Conservation (phyloP, 2,888 invertebrate species). For the Drosophila fungiperda region DNA sequence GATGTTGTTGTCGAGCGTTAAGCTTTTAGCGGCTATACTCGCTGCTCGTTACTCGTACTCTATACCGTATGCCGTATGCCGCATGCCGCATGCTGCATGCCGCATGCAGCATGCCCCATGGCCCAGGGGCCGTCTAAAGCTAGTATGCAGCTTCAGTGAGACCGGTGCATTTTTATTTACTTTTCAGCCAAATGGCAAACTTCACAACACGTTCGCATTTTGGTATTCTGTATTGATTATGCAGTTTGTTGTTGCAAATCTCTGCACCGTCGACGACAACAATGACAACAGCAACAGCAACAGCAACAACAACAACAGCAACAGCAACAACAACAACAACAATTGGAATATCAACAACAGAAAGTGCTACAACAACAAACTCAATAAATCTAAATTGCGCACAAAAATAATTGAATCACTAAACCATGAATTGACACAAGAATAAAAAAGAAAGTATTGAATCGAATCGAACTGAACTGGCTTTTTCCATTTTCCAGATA, state of each 20-base stretch:
- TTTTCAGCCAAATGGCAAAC: slow-evolving; percentile 66
- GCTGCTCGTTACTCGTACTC: slow-evolving; percentile 37
- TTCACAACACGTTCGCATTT: slow-evolving; percentile 70
- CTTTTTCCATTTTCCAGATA: slow-evolving; percentile 40
- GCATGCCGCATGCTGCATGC: slow-evolving; percentile 8
- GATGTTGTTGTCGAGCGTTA: slow-evolving; percentile 49
- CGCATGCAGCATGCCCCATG: slow-evolving; percentile 16
- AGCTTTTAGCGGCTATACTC: slow-evolving; percentile 70
- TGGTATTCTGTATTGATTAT: slow-evolving; percentile 78
- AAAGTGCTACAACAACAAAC: slow-evolving; percentile 49
- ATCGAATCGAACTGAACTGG: not conserved
- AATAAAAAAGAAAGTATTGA: slow-evolving; percentile 11
- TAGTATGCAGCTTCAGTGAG: slow-evolving; percentile 21
- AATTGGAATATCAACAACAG: slow-evolving; percentile 15
- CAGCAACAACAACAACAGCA: slow-evolving; percentile 32
- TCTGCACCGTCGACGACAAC: slow-evolving; percentile 45
- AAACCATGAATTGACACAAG: slow-evolving; percentile 60
- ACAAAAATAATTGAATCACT: slow-evolving; percentile 81
- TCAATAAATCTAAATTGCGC: slow-evolving; percentile 80
- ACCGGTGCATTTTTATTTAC: slow-evolving; percentile 64
- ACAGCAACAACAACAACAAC: slow-evolving; percentile 15
- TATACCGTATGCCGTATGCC: slow-evolving; percentile 7
- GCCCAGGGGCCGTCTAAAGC: slow-evolving; percentile 6
- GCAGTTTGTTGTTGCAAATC: slow-evolving; percentile 77
- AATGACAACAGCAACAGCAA: slow-evolving; percentile 31